Percentiles rank a stretch among this genome's conserved stretches.
These are phyloP conservation scores for Hyperoplus lanceolatus DNA, from an alignment of 2,797 vertebrate species.

Conservation along the genomic window DNA sequence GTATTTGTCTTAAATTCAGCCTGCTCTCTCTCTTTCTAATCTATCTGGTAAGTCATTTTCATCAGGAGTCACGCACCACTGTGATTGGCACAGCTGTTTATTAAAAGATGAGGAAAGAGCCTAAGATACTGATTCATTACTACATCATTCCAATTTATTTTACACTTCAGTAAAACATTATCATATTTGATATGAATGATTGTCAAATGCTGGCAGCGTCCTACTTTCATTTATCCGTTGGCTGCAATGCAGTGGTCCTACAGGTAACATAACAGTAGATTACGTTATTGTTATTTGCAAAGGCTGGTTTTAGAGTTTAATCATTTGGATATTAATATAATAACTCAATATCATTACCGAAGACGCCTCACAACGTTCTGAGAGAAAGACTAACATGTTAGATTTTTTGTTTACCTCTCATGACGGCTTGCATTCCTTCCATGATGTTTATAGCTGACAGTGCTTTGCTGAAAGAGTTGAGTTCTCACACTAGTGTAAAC, in stretches of 20 bases:
- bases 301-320: background rate
- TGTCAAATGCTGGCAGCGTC: background rate
- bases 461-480: background rate
- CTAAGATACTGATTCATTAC: constrained; percentile 32
- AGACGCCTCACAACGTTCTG: too few relatives aligned
- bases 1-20: constrained; percentile 18
- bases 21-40: background rate
- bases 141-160: constrained; percentile 4
- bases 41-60: constrained; percentile 10
- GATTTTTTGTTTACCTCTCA: too few relatives aligned
- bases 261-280: background rate
- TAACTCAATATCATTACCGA: background rate
- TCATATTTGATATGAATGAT: background rate
- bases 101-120: constrained; percentile 28
- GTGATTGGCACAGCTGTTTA: constrained; percentile 26
- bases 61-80: background rate
- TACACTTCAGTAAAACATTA: background rate
- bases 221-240: background rate
- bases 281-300: background rate
- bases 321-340: background rate
- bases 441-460: too few relatives aligned
- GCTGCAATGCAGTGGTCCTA: background rate
- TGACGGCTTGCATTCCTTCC: too few relatives aligned
- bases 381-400: too few relatives aligned
- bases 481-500: background rate